A percentile compares a stretch with the other conserved stretches of the same genome.
These are phyloP conservation scores for Neosalanx taihuensis DNA, from an alignment of 2,797 vertebrate species.

Conservation along the genomic window DNA sequence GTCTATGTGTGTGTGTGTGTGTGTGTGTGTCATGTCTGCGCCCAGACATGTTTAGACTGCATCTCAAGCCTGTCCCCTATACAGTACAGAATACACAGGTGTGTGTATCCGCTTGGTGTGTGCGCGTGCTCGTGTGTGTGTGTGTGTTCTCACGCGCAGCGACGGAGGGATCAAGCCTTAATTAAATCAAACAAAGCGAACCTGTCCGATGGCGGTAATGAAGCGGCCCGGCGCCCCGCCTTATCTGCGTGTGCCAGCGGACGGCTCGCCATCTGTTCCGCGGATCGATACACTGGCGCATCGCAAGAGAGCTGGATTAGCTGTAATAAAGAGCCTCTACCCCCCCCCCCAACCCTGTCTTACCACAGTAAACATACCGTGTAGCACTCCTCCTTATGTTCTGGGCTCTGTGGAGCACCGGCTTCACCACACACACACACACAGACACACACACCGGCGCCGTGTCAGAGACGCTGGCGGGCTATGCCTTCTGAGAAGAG, in stretches of 20 bases:
- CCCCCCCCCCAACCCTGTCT: slow-evolving; percentile 33
- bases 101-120: slow-evolving; percentile 44
- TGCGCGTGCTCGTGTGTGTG: slow-evolving; percentile 41
- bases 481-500: too few relatives aligned
- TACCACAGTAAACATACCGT: slow-evolving; percentile 61
- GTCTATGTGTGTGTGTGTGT: slow-evolving; percentile 16
- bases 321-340: slow-evolving; percentile 68
- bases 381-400: slow-evolving; percentile 52
- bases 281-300: slow-evolving; percentile 76
- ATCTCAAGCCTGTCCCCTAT: slow-evolving; percentile 28
- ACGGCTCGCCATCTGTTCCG: slow-evolving; percentile 77
- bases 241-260: slow-evolving; percentile 75
- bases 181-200: slow-evolving; percentile 80
- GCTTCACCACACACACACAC: neutral
- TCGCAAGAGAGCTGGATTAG: slow-evolving; percentile 76
- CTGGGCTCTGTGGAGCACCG: slow-evolving; percentile 25
- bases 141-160: slow-evolving; percentile 34
- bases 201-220: slow-evolving; percentile 76
- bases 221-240: slow-evolving; percentile 72
- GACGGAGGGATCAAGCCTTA: slow-evolving; percentile 74
- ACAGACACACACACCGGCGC: too few relatives aligned
- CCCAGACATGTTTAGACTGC: slow-evolving; percentile 52
- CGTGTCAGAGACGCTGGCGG: too few relatives aligned
- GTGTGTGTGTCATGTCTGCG: slow-evolving; percentile 5
- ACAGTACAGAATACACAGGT: slow-evolving; percentile 50